phyloP scores from a whole-genome alignment of 2,888 invertebrate genomes.

The Leptinotarsa rubiginosa region DNA sequence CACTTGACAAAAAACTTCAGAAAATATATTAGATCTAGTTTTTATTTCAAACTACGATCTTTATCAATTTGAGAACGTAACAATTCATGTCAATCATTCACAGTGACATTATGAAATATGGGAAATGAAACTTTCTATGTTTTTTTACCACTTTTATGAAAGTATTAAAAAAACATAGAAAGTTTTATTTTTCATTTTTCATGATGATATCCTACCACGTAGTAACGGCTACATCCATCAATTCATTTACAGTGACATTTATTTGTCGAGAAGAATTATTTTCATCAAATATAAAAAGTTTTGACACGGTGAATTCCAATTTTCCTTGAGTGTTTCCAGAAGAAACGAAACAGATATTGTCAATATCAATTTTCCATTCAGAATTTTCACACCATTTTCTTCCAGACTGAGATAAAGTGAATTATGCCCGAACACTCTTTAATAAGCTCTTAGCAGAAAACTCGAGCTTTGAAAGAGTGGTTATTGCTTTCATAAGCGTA shows the following conservation, averaged over 20 bases:
- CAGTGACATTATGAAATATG: too few relatives aligned
- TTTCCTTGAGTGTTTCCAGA: not conserved
- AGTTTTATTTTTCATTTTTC: too few relatives aligned
- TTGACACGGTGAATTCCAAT: not conserved
- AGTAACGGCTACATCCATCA: not conserved
- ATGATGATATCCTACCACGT: not conserved
- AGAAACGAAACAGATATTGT: conserved; percentile 10
- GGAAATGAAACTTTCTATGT: too few relatives aligned
- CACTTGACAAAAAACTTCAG: too few relatives aligned
- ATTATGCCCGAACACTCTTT: conserved; percentile 13
- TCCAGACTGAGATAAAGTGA: conserved; percentile 12
- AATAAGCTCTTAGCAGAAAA: conserved; percentile 13
- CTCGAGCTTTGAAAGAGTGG: conserved; percentile 7
- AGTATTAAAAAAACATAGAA: too few relatives aligned
- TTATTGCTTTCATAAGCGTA: conserved; percentile 7
- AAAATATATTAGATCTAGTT: too few relatives aligned
- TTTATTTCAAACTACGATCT: too few relatives aligned
- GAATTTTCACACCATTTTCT: conserved; percentile 4
- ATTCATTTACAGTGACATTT: not conserved
- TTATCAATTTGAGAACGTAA: too few relatives aligned
- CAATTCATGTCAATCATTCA: not conserved
- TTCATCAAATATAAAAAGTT: not conserved
- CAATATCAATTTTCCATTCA: conserved; percentile 13
- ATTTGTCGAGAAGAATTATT: not conserved
- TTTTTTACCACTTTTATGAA: too few relatives aligned